Percentiles rank a stretch among this genome's conserved stretches.
These are phyloP conservation scores for Distichodus sexfasciatus DNA, from an alignment of 2,797 vertebrate species.

Conservation along the genomic window DNA sequence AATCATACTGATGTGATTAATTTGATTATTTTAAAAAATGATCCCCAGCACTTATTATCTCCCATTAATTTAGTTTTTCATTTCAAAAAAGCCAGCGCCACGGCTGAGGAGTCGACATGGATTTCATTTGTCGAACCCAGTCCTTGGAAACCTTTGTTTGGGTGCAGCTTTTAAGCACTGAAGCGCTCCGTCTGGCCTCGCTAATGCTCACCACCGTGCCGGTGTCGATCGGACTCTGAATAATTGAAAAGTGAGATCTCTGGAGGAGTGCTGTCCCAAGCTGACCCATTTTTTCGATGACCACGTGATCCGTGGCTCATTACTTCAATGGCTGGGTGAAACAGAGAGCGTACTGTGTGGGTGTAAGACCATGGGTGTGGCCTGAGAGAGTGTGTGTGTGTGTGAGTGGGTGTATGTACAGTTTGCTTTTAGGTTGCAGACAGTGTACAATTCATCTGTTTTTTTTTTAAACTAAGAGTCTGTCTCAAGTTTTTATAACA, in stretches of 20 bases:
- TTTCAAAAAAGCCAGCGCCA: too few species aligned
- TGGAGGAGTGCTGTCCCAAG: constrained; percentile 36
- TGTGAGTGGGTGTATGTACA: constrained; percentile 20
- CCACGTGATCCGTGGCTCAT: constrained; percentile 31
- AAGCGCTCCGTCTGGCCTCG: constrained; percentile 23
- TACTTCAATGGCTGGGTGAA: constrained; percentile 31
- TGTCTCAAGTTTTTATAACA: too few species aligned
- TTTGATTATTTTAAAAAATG: too few species aligned
- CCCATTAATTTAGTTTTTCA: too few species aligned
- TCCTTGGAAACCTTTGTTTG: constrained; percentile 37
- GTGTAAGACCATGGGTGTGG: constrained; percentile 33
- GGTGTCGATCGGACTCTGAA: constrained; percentile 50
- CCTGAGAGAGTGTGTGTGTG: constrained; percentile 8
- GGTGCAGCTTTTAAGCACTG: constrained; percentile 11
- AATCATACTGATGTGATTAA: too few species aligned
- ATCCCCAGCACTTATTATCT: too few species aligned
- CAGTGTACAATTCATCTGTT: too few species aligned
- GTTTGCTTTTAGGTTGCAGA: too few species aligned
- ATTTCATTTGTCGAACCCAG: constrained; percentile 16
- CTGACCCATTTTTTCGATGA: constrained; percentile 47
- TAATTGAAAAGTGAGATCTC: constrained; percentile 47
- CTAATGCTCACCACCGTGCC: constrained; percentile 18
- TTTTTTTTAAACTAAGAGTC: too few species aligned
- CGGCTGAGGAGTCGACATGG: too few species aligned
- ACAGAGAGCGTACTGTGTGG: constrained; percentile 45